Evolutionary conservation across 2,797 vertebrate genomes (phyloP), one percentile per base, ranked within the genome.

Genomic region (Onychomys leucogaster): DNA sequence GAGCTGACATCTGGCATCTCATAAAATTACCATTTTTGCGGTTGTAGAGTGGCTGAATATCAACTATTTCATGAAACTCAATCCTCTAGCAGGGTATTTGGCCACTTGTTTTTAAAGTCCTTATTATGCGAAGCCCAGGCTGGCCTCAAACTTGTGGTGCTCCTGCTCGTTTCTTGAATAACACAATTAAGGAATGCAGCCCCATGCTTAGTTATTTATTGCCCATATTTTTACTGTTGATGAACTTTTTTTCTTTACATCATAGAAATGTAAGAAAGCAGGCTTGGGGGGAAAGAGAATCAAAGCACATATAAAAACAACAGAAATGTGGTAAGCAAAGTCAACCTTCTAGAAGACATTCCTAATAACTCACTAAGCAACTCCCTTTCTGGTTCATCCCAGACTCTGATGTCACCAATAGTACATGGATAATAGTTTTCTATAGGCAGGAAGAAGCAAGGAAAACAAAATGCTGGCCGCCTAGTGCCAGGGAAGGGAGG

Each of bases 11-110:
- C 63, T 61, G 63, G 34, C 96, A 43, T 83, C 90, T 80, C 21
- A 65, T 4, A 65, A 93, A 95, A 86, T 43, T n/a, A 83, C 34
- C 59, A 69, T 63, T 95, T 93, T 57, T 37, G 0, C 69, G 80
- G 46, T 34, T 95, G 12, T 63, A 49, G 96, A 93, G 63, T 37
- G 67, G 29, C 84, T 90, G 34, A 67, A 78, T 57, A 91, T 29
- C 71, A 97, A 95, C 87, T 75, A 75, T 83, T 96, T 84, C 14
- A 10, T 21, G 90, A 76, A 57, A 46, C 10, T 93, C 76, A 93
- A 83, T 5, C 57, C 34, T 90, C 75, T 46, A 49, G 6, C 32
- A 93, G 75, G 77, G 96, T 90, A 85, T 63, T 93, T 3, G 41
- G 55, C 73, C n/a, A 93, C 73, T 63, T 83, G 17, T 78, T 52